phyloP scores from a whole-genome alignment of 2,888 invertebrate species.

The Hyppa rectilinea region DNA sequence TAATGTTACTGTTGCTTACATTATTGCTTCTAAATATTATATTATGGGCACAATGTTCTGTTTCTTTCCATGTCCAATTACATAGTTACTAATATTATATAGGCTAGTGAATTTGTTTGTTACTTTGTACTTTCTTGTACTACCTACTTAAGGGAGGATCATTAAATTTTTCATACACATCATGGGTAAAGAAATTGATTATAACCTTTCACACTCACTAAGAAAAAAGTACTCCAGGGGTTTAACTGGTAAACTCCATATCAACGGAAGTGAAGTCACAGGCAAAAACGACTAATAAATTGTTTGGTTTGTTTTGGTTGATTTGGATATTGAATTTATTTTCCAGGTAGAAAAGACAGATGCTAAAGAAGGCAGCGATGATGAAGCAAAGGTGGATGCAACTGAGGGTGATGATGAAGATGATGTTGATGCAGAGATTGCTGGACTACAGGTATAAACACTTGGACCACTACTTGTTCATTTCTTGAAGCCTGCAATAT shows the following conservation, averaged over 20 bases:
- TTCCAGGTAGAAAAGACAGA: conserved; percentile 68
- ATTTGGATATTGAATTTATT: not conserved
- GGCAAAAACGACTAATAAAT: too few relatives aligned
- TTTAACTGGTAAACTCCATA: too few relatives aligned
- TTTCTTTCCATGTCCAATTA: not conserved
- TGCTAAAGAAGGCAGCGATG: conserved; percentile 67
- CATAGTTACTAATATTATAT: conserved; percentile 2
- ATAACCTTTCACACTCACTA: too few relatives aligned
- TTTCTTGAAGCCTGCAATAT: not conserved
- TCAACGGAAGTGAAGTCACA: too few relatives aligned
- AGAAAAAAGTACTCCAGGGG: too few relatives aligned
- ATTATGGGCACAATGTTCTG: not conserved
- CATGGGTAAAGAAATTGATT: too few relatives aligned
- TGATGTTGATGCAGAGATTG: conserved; percentile 92
- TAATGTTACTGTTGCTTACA: too few relatives aligned
- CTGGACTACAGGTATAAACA: conserved; percentile 89
- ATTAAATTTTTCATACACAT: too few relatives aligned
- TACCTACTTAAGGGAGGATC: too few relatives aligned
- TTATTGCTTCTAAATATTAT: not conserved
- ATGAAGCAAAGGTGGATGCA: conserved; percentile 71
- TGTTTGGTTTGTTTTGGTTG: too few relatives aligned
- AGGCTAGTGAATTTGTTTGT: too few relatives aligned
- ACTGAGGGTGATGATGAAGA: conserved; percentile 80
- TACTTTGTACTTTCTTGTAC: too few relatives aligned
- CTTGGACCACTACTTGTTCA: not conserved